Base-by-base conservation (phyloP, 2,888 invertebrate genomes). In the Pollenia amentaria region DNA sequence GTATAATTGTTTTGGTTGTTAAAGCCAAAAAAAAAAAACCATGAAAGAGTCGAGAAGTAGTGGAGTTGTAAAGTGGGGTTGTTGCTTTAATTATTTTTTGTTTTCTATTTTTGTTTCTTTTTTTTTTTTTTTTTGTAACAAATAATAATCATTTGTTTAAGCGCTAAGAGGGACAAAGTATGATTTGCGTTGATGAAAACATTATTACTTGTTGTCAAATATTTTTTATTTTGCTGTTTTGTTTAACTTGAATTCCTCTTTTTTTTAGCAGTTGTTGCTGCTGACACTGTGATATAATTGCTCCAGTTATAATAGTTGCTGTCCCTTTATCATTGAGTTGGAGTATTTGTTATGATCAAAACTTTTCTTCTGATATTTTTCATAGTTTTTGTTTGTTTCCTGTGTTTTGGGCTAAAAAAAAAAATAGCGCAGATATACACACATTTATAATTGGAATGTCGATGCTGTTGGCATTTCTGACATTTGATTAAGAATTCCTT, bases 381-480 rank as follows among this genome's bases (percentile, higher is more conserved):
- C 12, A 21, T 69, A n/a, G 21, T 55, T 11, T 76, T 80, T 69
- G 51, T 57, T 67, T 62, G 18, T 40, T 60, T 29, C 48, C 42
- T 73, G 40, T 62, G 57, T 60, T 84, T 79, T n/a, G 69, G 75
- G 75, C 62, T 53, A 78, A 77, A 67, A 67, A 38, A n/a, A 77
- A 46, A 67, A 55, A 67, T 60, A 21, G 64, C 9, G 48, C 69
- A 81, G 64, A 65, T 64, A 53, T 46, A 46, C 75, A 51, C 44
- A 79, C 64, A 83, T 86, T 83, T 72, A 83, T 79, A 83, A 86
- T 83, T 83, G 83, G 80, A 83, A 80, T 80, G 79, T 65, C 57
- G 76, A 79, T 80, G 86, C 82, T 85, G 60, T 75, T 79, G 86
- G 79, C 83, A 80, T 83, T 86, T 80, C 70, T 83, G 83, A 76